Conservation (phyloP, 1,140 invertebrate genomes). For the Caerostris darwini region DNA sequence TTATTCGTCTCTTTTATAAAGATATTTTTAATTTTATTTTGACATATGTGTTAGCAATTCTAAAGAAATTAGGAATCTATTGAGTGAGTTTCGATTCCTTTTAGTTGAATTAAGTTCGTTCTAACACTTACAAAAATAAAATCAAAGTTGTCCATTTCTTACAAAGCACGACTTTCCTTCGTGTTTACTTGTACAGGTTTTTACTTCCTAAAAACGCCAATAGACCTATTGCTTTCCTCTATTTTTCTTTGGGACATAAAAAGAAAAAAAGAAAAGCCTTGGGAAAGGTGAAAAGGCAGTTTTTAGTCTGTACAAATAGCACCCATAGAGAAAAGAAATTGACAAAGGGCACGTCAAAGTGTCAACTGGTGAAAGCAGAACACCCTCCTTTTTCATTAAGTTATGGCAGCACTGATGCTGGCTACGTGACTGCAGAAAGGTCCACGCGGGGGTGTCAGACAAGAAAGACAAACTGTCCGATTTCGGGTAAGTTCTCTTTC, state of each 20-base stretch:
- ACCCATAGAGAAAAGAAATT: neutral
- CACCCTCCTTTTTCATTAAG: constrained; percentile 37
- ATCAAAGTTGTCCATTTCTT: neutral
- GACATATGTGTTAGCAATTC: too few relatives aligned
- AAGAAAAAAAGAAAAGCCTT: neutral
- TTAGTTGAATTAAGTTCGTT: too few relatives aligned
- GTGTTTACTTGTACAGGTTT: neutral
- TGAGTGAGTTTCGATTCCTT: too few relatives aligned
- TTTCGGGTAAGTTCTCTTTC: neutral
- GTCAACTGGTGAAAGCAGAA: constrained; percentile 28
- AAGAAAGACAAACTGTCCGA: constrained; percentile 53
- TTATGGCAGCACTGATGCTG: constrained; percentile 27
- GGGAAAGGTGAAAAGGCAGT: neutral
- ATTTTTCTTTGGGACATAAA: neutral
- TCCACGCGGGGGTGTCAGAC: constrained; percentile 25
- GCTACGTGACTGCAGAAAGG: constrained; percentile 29
- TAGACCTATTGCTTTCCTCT: neutral
- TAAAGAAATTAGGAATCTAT: too few relatives aligned
- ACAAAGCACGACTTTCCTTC: neutral
- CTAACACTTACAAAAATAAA: too few relatives aligned
- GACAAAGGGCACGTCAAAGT: constrained; percentile 55
- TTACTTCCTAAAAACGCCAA: neutral
- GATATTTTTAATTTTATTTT: too few relatives aligned
- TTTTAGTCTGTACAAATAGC: constrained; percentile 16
- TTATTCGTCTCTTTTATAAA: too few relatives aligned